Percentiles rank a stretch among this genome's conserved stretches.
Conservation (phyloP, 2,797 vertebrate genomes). For the Peromyscus melanophrys region DNA sequence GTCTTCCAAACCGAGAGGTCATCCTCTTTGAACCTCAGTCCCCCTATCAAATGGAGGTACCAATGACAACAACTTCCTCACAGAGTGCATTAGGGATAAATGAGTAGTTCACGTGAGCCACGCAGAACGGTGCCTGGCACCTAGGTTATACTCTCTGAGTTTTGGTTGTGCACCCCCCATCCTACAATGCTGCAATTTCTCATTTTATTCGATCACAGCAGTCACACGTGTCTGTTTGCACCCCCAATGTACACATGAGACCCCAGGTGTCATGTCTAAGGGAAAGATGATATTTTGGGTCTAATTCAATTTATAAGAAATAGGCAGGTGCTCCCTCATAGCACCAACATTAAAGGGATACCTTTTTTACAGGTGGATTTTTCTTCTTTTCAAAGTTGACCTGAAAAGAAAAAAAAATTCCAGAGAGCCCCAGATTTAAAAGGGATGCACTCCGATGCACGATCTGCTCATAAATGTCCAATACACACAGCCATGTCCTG, state of each 20-base stretch:
- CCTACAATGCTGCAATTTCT: background rate
- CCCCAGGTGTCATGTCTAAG: background rate
- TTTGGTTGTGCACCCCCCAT: background rate
- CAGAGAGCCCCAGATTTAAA: background rate
- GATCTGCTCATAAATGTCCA: background rate
- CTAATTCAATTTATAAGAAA: conserved; percentile 26
- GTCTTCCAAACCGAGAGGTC: conserved; percentile 1
- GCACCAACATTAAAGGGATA: background rate
- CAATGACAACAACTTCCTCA: background rate
- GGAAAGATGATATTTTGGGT: background rate
- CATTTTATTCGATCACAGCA: background rate
- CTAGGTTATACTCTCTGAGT: background rate
- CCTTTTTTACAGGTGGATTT: background rate
- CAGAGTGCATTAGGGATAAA: background rate
- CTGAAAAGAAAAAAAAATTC: background rate
- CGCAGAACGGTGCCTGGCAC: background rate
- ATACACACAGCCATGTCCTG: background rate
- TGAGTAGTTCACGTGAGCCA: background rate
- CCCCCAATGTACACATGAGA: background rate
- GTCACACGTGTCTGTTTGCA: background rate
- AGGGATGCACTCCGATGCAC: background rate
- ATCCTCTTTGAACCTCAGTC: conserved; percentile 34
- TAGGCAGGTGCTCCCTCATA: background rate
- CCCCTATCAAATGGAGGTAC: background rate
- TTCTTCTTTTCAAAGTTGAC: background rate